Evolutionary conservation across 2,113 vertebrate genomes (phyloP).

Genomic region (Osmerus eperlanus): DNA sequence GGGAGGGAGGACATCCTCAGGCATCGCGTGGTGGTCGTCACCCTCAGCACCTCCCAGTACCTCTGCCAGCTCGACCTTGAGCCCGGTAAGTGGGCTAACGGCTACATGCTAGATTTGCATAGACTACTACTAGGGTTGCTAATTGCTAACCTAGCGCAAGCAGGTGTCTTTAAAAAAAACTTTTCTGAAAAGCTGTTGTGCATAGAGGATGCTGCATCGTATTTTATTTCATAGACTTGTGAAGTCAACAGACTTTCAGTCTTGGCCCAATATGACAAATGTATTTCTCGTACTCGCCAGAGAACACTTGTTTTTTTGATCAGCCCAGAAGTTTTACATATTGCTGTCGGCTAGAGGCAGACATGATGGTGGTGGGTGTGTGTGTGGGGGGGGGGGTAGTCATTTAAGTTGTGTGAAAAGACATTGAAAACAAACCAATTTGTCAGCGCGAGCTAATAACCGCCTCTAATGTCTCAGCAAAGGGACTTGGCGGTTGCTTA

Average conservation of each 20-base stretch:
- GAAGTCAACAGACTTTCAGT: not conserved
- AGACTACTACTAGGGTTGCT: not conserved
- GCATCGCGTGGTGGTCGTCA: constrained; percentile 94
- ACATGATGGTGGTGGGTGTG: constrained; percentile 1
- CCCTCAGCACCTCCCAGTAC: constrained; percentile 97
- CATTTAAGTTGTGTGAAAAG: constrained; percentile 50
- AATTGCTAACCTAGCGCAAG: not conserved
- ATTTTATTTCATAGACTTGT: not conserved
- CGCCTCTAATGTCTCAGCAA: constrained; percentile 59
- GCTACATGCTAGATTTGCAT: not conserved
- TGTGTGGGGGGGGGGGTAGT: constrained; percentile 33
- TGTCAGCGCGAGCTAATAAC: constrained; percentile 67
- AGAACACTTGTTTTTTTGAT: not conserved
- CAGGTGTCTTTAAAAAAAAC: not conserved
- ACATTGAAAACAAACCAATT: constrained; percentile 59
- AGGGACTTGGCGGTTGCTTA: constrained; percentile 70
- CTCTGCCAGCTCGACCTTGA: constrained; percentile 98
- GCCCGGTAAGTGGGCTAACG: constrained; percentile 75
- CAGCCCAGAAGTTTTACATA: constrained; percentile 21
- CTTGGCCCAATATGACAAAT: not conserved
- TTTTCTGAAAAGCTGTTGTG: not conserved
- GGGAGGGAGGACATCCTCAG: constrained; percentile 93
- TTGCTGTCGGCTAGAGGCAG: constrained; percentile 16
- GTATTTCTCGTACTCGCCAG: not conserved
- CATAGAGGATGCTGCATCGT: not conserved